Base-by-base conservation (phyloP, 2,888 invertebrate species). In the Subacronicta megacephala region DNA sequence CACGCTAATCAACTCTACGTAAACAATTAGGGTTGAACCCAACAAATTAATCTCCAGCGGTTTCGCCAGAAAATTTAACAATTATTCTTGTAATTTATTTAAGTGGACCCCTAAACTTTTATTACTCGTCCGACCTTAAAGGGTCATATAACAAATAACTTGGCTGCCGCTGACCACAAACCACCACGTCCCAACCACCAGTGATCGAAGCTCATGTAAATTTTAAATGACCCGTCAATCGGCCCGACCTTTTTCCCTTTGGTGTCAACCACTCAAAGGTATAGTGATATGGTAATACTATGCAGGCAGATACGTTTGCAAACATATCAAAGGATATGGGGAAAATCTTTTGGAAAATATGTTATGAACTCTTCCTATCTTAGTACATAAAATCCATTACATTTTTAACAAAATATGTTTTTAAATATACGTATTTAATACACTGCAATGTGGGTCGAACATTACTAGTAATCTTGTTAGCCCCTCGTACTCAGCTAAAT, bases 181-280 rank as follows among this genome's bases (percentile, higher is more conserved):
- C 37, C 7, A 42, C 12, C 20, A 9, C 38, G 20, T 31, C 31
- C 5, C 5, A 6, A 31, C 31, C 31, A 31, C n/a, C 5, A 5
- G n/a, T 44, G 53, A 49, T 58, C 47, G 13, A 53, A 36, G 26
- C 42, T 69, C 51, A 61, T 62, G 53, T 52, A 63, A 61, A 73
- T 50, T 59, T 51, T 64, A 46, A 73, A 61, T 50, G 31, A 9
- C 37, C 35, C 35, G 29, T 33, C 45, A 41, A 41, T 50, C 38
- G 26, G 23, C 9, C 35, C 17, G 42, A 66, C 69, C 60, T 53
- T 61, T 56, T 54, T 45, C 18, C 26, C n/a, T 35, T 40, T 9
- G 29, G 31, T 42, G 42, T 44, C 38, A 38, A 31, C n/a, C 40
- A 43, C n/a, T 50, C 13, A 41, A 60, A 40, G 29, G 45, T 15